These are phyloP conservation scores for Micrasema longulum DNA, from an alignment of 1,140 invertebrate species.

Conservation along the genomic window DNA sequence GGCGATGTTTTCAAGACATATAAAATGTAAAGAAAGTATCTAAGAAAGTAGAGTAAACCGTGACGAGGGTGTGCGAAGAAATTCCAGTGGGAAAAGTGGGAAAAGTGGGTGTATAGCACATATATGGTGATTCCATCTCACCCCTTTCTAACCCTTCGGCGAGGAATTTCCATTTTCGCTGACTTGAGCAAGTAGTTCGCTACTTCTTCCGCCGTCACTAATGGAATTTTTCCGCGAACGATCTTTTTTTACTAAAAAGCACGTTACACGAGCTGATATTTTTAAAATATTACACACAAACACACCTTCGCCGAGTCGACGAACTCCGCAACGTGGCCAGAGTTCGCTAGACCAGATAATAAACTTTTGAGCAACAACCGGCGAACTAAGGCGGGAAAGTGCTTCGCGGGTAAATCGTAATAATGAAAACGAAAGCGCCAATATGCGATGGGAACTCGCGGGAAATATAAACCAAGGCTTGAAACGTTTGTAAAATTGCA, in stretches of 20 bases:
- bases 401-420: too few species aligned
- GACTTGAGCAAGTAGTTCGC: not conserved
- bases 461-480: too few species aligned
- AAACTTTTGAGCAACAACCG: too few species aligned
- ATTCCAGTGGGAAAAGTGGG: too few species aligned
- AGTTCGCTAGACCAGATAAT: slow-evolving; percentile 24
- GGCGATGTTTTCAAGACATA: too few species aligned
- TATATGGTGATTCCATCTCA: too few species aligned
- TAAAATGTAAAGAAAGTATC: not conserved
- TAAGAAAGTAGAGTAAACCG: not conserved
- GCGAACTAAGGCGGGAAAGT: too few species aligned
- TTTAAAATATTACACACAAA: slow-evolving; percentile 31
- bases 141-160: not conserved
- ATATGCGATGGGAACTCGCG: too few species aligned
- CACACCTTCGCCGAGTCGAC: not conserved
- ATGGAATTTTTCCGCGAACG: slow-evolving; percentile 25
- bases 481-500: too few species aligned
- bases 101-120: too few species aligned
- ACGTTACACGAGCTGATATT: slow-evolving; percentile 21
- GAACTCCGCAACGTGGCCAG: slow-evolving; percentile 18
- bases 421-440: too few species aligned
- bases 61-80: not conserved
- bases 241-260: slow-evolving; percentile 15
- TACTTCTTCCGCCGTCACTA: not conserved
- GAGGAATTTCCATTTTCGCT: slow-evolving; percentile 6